Evolutionary conservation across 2,888 invertebrate species (phyloP).

Genomic region (Diadegma fenestrale): DNA sequence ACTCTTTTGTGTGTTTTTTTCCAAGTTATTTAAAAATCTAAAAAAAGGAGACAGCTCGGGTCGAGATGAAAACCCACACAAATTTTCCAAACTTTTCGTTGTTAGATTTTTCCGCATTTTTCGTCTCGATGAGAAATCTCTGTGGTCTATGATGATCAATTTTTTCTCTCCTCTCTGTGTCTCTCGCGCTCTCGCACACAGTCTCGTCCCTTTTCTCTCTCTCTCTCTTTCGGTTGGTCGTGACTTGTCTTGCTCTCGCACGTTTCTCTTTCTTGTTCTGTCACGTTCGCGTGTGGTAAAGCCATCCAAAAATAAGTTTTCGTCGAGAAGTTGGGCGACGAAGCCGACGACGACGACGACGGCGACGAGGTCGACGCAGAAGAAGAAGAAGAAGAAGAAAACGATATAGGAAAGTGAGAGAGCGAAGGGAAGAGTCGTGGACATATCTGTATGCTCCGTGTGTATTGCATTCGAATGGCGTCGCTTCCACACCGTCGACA

Average conservation of each 20-base stretch:
- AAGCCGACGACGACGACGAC: conserved; percentile 28
- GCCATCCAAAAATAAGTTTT: conserved; percentile 67
- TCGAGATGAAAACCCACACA: background rate
- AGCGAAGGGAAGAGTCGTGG: conserved; percentile 30
- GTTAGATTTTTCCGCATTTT: conserved; percentile 3
- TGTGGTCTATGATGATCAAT: conserved; percentile 39
- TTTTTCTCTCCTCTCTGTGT: conserved; percentile 39
- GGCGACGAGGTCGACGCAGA: conserved; percentile 23
- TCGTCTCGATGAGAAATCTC: background rate
- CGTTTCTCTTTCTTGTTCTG: conserved; percentile 23
- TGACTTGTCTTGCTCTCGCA: conserved; percentile 17
- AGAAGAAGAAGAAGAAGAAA: conserved; percentile 27
- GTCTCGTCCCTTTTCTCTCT: conserved; percentile 5
- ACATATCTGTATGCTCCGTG: conserved; percentile 10
- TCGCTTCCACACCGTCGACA: conserved; percentile 52
- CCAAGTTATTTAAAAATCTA: background rate
- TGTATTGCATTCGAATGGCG: conserved; percentile 61
- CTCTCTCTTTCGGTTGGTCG: background rate
- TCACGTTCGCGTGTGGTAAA: conserved; percentile 54
- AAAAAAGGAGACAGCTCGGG: background rate
- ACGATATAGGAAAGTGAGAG: conserved; percentile 35
- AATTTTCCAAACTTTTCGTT: background rate
- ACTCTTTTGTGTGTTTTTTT: background rate
- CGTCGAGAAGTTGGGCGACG: conserved; percentile 33
- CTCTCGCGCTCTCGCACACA: conserved; percentile 24